Evolutionary conservation across 2,797 vertebrate species (phyloP).

Genomic region (Uromys caudimaculatus): DNA sequence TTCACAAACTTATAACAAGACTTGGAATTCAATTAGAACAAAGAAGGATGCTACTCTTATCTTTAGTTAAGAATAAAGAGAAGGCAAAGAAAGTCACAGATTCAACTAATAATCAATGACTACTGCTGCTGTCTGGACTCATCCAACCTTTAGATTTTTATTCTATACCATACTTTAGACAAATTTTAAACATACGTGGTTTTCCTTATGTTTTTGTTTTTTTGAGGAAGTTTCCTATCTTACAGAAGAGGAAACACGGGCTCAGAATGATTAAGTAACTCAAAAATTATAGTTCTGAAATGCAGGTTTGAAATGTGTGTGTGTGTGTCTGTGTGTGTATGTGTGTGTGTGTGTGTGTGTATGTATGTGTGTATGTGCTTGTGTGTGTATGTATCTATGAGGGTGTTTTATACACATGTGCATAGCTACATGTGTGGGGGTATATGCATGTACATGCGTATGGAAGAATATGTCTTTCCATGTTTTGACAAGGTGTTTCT

Average conservation of each 20-base stretch:
- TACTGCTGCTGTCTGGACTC: neutral
- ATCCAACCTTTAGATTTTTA: neutral
- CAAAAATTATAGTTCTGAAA: neutral
- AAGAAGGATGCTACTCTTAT: neutral
- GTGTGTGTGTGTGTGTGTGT: neutral
- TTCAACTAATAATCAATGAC: neutral
- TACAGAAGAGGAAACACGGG: neutral
- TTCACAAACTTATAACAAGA: conserved; percentile 32
- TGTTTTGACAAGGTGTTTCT: neutral
- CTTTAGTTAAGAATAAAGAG: conserved; percentile 39
- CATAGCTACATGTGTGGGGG: accelerated
- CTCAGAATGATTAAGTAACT: conserved; percentile 27
- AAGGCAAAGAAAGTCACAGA: neutral
- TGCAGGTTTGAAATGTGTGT: neutral
- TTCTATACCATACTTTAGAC: neutral
- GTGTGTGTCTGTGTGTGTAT: neutral
- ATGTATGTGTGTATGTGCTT: neutral
- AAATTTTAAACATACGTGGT: neutral
- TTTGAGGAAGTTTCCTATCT: neutral
- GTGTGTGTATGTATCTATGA: neutral
- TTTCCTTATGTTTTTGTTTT: neutral
- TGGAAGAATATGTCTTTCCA: neutral
- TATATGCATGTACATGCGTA: too few relatives aligned
- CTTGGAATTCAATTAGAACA: conserved; percentile 44
- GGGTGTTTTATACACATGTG: too few relatives aligned